Percentiles rank a stretch among this genome's conserved stretches.
Evolutionary conservation across 1,140 invertebrate species (phyloP).

Genomic region (Agraylea sexmaculata): DNA sequence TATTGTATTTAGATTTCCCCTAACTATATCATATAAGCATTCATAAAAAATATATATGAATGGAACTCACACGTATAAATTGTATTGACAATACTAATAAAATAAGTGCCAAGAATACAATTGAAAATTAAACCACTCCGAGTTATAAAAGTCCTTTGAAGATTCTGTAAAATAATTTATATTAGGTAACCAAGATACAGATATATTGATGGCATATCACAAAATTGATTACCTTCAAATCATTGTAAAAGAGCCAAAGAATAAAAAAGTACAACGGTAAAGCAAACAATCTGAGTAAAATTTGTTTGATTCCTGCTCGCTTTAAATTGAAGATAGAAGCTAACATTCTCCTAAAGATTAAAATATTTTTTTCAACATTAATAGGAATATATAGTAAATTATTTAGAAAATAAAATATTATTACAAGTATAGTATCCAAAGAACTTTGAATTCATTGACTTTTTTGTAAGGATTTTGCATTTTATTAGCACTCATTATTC

Average conservation of each 20-base stretch:
- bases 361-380: constrained; percentile 7
- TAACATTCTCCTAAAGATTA: constrained; percentile 49
- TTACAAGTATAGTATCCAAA: constrained; percentile 67
- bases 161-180: constrained; percentile 37
- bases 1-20: no score
- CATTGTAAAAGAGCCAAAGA: constrained; percentile 71
- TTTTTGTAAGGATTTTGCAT: constrained; percentile 60
- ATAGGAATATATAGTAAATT: constrained; percentile 1
- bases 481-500: constrained; percentile 43
- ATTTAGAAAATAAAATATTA: constrained; percentile 23
- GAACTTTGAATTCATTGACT: constrained; percentile 56
- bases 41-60: constrained; percentile 1
- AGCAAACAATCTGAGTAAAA: constrained; percentile 59
- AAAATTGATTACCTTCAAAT: constrained; percentile 37
- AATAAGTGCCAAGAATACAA: constrained; percentile 62
- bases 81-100: constrained; percentile 68
- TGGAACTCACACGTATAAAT: constrained; percentile 58
- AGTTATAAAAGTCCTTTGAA: constrained; percentile 62
- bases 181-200: not conserved
- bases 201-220: not conserved
- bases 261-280: constrained; percentile 67
- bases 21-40: no score
- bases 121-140: constrained; percentile 74
- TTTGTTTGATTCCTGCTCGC: constrained; percentile 55
- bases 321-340: constrained; percentile 67